These are phyloP conservation scores for Clarias laeviceps DNA, from an alignment of 2,797 vertebrate species.

Conservation along the genomic window DNA sequence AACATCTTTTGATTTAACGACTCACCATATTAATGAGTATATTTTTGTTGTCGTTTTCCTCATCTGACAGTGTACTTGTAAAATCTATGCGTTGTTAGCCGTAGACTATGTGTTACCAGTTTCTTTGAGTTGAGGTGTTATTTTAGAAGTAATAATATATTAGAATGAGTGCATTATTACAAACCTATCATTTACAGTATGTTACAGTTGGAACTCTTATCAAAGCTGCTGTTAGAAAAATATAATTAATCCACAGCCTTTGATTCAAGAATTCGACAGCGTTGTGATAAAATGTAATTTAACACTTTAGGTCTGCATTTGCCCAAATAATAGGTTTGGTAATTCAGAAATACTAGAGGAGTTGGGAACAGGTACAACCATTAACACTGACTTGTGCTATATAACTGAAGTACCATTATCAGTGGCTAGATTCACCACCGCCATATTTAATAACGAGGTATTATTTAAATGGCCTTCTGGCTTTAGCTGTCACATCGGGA, in stretches of 20 bases:
- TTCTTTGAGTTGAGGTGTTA: not conserved
- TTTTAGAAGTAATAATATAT: not conserved
- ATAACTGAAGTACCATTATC: not conserved
- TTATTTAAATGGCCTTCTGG: conserved; percentile 18
- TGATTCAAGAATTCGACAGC: not conserved
- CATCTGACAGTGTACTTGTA: not conserved
- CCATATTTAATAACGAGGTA: conserved; percentile 11
- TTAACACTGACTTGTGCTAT: not conserved
- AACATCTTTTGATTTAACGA: not conserved
- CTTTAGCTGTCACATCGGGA: conserved; percentile 26
- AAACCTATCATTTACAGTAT: not conserved
- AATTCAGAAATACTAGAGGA: not conserved
- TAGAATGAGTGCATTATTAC: not conserved
- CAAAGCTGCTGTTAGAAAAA: not conserved
- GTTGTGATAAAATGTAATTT: not conserved
- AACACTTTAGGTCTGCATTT: not conserved
- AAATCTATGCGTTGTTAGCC: not conserved
- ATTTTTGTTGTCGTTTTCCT: not conserved
- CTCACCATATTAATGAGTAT: not conserved
- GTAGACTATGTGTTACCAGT: not conserved
- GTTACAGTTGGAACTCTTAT: not conserved
- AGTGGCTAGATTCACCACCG: not conserved
- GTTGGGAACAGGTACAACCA: not conserved
- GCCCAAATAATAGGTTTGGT: not conserved
- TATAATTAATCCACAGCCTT: not conserved